Percentiles rank a stretch among this genome's conserved stretches.
Evolutionary conservation across 2,113 vertebrate species (phyloP).

Genomic region (Stigmatopora nigra): DNA sequence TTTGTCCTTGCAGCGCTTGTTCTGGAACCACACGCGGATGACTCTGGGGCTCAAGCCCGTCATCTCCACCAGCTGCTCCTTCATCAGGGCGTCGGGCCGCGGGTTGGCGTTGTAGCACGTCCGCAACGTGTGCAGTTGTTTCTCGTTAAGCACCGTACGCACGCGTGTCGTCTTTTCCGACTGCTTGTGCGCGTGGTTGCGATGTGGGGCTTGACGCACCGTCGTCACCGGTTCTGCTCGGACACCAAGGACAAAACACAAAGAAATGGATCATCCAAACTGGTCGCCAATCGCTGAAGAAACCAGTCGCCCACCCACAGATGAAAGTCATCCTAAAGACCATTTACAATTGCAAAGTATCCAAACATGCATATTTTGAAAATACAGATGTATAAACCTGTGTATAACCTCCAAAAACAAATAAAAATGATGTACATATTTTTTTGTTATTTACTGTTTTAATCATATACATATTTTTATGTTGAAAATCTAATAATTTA

Average conservation of each 20-base stretch:
- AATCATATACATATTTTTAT: too few species aligned
- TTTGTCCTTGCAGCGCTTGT: conserved; percentile 98
- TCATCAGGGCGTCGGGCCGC: conserved; percentile 91
- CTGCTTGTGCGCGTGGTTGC: conserved; percentile 81
- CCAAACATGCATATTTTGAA: too few species aligned
- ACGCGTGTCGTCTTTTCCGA: conserved; percentile 89
- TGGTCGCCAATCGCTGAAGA: too few species aligned
- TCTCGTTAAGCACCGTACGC: conserved; percentile 93
- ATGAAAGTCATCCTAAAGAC: too few species aligned
- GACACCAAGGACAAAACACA: too few species aligned
- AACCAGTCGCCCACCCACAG: neutral
- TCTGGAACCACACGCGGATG: conserved; percentile 98
- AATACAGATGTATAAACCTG: too few species aligned
- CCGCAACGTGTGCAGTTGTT: conserved; percentile 89
- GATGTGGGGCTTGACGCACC: conserved; percentile 74
- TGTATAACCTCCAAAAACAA: too few species aligned
- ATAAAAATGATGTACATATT: too few species aligned
- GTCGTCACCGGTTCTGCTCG: conserved; percentile 73
- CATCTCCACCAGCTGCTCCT: conserved; percentile 98
- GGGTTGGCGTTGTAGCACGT: conserved; percentile 96
- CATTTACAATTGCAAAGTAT: too few species aligned
- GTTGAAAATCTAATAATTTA: too few species aligned
- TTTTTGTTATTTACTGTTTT: too few species aligned
- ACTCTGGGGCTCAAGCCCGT: conserved; percentile 91
- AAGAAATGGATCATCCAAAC: neutral